Evolutionary conservation across 2,797 vertebrate species (phyloP).

Genomic region (Pitangus sulphuratus): DNA sequence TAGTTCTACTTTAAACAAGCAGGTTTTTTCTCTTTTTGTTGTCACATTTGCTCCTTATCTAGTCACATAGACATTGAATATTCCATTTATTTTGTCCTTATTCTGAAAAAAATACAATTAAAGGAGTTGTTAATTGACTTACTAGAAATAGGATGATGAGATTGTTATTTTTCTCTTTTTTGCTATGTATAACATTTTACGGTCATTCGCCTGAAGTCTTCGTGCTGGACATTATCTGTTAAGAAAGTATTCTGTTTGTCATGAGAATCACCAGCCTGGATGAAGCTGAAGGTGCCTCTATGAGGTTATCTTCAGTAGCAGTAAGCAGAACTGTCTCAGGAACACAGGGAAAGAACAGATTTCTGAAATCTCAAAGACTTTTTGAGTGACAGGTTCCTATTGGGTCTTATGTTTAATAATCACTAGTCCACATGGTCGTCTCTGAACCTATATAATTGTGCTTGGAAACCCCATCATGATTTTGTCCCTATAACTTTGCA

Average conservation of each 20-base stretch:
- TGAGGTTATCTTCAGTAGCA: neutral
- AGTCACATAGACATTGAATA: neutral
- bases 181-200: neutral
- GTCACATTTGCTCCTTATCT: neutral
- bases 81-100: neutral
- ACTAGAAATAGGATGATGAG: neutral
- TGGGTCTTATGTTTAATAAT: neutral
- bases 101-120: neutral
- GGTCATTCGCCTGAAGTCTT: neutral
- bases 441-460: neutral
- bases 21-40: neutral
- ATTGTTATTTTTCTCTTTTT: neutral
- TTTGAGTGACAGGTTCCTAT: neutral
- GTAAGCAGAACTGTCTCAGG: neutral
- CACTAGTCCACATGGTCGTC: neutral
- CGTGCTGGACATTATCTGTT: neutral
- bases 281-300: neutral
- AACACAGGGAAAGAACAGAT: neutral
- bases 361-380: neutral
- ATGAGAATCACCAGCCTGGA: neutral
- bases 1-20: neutral
- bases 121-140: neutral
- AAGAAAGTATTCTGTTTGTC: neutral
- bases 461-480: neutral
- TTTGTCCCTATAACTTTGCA: neutral